Percentiles rank a stretch among this genome's conserved stretches.
Conservation (phyloP, 2,888 invertebrate genomes). For the Eurytoma californica region DNA sequence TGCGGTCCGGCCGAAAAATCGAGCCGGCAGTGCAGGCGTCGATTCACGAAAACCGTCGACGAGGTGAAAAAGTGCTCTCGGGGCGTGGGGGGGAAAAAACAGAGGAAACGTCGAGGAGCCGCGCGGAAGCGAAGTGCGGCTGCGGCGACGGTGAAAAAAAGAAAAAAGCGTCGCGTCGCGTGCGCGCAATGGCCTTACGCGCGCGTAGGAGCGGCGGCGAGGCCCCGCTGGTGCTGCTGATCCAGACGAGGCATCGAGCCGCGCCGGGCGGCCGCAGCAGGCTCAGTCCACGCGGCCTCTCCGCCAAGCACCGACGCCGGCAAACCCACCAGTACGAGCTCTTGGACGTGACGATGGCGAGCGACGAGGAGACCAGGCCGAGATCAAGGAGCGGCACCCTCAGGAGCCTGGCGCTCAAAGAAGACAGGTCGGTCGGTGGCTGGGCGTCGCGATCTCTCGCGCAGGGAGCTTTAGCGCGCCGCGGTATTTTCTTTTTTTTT, state of each 20-base stretch:
- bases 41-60: neutral
- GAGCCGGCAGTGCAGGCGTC: conserved; percentile 16
- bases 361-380: neutral
- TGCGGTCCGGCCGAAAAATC: conserved; percentile 18
- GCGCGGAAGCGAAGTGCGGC: neutral
- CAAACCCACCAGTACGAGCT: conserved; percentile 28
- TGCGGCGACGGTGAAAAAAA: neutral
- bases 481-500: too few relatives aligned
- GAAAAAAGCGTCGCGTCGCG: conserved; percentile 19
- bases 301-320: conserved; percentile 37
- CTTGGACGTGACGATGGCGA: conserved; percentile 16
- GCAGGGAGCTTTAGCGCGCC: neutral
- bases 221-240: conserved; percentile 34
- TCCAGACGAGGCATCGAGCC: conserved; percentile 41
- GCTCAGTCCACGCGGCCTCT: conserved; percentile 39
- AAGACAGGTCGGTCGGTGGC: conserved; percentile 11
- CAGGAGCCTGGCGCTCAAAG: neutral
- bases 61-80: neutral
- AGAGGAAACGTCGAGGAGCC: neutral
- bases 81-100: neutral
- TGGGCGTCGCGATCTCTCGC: neutral
- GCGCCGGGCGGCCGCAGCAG: conserved; percentile 9
- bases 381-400: neutral
- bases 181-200: conserved; percentile 43
- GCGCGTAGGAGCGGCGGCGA: conserved; percentile 39